Base-by-base conservation (phyloP, 2,113 vertebrate species). In the Paraplagusia blochii region DNA sequence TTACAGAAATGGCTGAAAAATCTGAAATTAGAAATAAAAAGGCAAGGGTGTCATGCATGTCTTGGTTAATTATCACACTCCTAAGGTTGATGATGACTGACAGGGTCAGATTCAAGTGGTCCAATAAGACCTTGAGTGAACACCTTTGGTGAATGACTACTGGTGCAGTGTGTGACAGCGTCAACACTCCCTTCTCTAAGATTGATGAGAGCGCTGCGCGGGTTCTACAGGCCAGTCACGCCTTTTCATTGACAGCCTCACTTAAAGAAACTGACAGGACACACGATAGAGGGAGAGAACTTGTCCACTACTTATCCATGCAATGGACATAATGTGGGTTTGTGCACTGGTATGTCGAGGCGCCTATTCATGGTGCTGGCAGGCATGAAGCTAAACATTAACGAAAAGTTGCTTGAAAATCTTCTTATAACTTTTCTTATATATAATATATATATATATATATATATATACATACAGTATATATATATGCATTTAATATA, bases 231-330 rank as follows among this genome's bases (percentile, higher is more conserved):
- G 72, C 79, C 16, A 75, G 82, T 80, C 85, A 82, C 77, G 64
- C 59, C 45, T 68, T 49, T 3, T 77, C 81, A 87, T 85, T 80
- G 81, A 80, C 83, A 82, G 71, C 53, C 47, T 85, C 69, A 84
- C 63, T 78, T 76, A 77, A 71, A 82, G 77, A 85, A 86, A 80
- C 51, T 87, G 85, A 85, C 82, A 85, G 79, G 54, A 43, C 63
- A 47, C 55, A 59, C 82, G 74, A 84, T 64, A 74, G 60, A 58
- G 46, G 65, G 40, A 48, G 44, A 64, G 13, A 63, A 74, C 53
- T 61, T 52, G n/a, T n/a, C n/a, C n/a, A n/a, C 49, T 36, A 52
- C 46, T 73, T 66, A 45, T 6, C 49, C 3, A 15, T 46, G 58
- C 52, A 50, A 12, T 35, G 44, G 15, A 35, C 11, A 43, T 51